These are phyloP conservation scores for Uropetala carovei DNA, from an alignment of 2,888 invertebrate species.

Conservation along the genomic window DNA sequence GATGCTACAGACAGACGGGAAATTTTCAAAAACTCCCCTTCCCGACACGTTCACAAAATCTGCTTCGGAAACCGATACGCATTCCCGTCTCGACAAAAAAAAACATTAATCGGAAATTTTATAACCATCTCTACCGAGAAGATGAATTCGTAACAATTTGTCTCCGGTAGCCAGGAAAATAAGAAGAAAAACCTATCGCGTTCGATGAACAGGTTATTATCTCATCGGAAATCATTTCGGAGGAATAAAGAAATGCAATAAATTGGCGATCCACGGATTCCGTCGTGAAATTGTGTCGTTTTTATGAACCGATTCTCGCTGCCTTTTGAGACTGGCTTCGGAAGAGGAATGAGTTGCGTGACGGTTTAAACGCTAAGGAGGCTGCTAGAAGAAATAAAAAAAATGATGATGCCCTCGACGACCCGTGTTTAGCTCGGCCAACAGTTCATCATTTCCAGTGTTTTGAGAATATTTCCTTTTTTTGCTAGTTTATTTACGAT, in stretches of 20 bases:
- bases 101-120: background rate
- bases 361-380: slow-evolving; percentile 25
- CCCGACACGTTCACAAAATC: background rate
- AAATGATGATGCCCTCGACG: background rate
- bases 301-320: background rate
- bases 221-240: slow-evolving; percentile 14
- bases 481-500: background rate
- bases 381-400: background rate
- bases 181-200: background rate
- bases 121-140: background rate
- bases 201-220: slow-evolving; percentile 24
- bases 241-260: background rate
- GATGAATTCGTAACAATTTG: slow-evolving; percentile 6
- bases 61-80: background rate
- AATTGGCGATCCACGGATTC: background rate
- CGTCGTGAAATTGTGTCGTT: background rate
- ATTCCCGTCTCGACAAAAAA: background rate
- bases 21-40: background rate
- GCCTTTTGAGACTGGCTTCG: no score
- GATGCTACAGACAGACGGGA: background rate
- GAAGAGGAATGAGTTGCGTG: slow-evolving; percentile 8
- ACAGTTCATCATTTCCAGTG: background rate
- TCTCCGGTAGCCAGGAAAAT: background rate
- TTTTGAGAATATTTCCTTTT: background rate
- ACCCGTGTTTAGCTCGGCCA: background rate